Evolutionary conservation across 1,140 invertebrate genomes (phyloP).

Genomic region (Hesperophylax magnus): DNA sequence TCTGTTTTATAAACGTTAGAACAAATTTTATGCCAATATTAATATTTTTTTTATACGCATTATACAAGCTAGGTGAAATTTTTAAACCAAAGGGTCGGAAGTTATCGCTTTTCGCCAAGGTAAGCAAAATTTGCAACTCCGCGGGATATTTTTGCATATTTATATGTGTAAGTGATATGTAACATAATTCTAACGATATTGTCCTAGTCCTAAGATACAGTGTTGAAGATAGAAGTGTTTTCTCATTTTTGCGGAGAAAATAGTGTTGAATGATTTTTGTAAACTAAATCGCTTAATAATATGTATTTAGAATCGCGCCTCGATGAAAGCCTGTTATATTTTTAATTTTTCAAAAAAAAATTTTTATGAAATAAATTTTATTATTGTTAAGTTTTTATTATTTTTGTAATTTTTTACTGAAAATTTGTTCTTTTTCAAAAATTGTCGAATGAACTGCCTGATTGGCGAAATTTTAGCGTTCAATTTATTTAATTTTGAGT

Average conservation of each 20-base stretch:
- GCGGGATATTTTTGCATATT: constrained; percentile 16
- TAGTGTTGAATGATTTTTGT: neutral
- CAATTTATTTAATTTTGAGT: too few relatives aligned
- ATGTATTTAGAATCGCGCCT: neutral
- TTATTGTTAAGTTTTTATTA: too few relatives aligned
- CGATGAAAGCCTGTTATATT: neutral
- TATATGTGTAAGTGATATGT: constrained; percentile 23
- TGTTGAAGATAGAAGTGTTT: neutral
- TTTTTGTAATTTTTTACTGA: neutral
- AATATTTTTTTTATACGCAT: constrained; percentile 19
- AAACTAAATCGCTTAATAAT: neutral
- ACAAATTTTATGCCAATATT: neutral
- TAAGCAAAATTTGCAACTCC: neutral
- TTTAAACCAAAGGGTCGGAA: neutral
- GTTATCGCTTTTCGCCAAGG: neutral
- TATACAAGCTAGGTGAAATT: constrained; percentile 15
- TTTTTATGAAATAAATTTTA: too few relatives aligned
- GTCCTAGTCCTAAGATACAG: neutral
- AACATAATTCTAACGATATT: constrained; percentile 1
- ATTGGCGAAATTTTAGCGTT: too few relatives aligned
- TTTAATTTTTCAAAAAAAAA: too few relatives aligned
- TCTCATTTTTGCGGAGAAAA: neutral
- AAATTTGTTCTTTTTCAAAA: too few relatives aligned
- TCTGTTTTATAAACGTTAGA: neutral
- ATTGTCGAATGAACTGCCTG: too few relatives aligned